phyloP scores from a whole-genome alignment of 2,888 invertebrate genomes.

The Cerastis leucographa region DNA sequence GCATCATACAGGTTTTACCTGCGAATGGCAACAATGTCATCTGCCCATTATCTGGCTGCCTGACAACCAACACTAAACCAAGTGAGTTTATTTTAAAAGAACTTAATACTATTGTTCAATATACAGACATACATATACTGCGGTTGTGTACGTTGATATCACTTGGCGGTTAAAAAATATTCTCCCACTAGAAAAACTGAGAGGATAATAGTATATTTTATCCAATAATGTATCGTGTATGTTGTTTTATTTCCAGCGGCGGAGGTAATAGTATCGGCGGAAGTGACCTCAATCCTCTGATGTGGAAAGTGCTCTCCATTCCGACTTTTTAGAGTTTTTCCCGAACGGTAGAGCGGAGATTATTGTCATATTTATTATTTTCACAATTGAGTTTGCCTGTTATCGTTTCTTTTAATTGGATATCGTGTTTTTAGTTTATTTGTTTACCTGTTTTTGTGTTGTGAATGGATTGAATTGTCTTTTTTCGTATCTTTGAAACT shows the following conservation, averaged over 20 bases:
- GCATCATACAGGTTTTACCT: no score
- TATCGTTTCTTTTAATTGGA: conserved; percentile 32
- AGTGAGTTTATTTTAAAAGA: not conserved
- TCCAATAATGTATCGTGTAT: conserved; percentile 59
- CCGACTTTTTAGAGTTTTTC: conserved; percentile 61
- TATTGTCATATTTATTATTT: conserved; percentile 57
- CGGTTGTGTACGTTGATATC: not conserved
- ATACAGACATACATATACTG: not conserved
- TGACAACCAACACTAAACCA: no score
- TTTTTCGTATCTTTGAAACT: not conserved
- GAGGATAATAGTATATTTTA: conserved; percentile 48
- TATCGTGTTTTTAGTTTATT: not conserved
- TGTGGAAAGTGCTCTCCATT: conserved; percentile 67
- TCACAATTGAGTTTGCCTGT: conserved; percentile 39
- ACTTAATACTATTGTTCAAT: not conserved
- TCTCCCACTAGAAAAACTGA: conserved; percentile 25
- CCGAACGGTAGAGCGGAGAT: conserved; percentile 56
- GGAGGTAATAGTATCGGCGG: conserved; percentile 61
- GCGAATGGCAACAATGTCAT: no score
- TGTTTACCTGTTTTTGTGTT: conserved; percentile 4
- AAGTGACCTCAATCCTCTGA: conserved; percentile 69
- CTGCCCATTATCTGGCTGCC: no score
- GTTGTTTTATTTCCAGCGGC: conserved; percentile 60
- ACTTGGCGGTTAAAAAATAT: conserved; percentile 25
- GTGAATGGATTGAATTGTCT: not conserved